Conservation (phyloP, 2,888 invertebrate genomes). For the Terebella lapidaria region DNA sequence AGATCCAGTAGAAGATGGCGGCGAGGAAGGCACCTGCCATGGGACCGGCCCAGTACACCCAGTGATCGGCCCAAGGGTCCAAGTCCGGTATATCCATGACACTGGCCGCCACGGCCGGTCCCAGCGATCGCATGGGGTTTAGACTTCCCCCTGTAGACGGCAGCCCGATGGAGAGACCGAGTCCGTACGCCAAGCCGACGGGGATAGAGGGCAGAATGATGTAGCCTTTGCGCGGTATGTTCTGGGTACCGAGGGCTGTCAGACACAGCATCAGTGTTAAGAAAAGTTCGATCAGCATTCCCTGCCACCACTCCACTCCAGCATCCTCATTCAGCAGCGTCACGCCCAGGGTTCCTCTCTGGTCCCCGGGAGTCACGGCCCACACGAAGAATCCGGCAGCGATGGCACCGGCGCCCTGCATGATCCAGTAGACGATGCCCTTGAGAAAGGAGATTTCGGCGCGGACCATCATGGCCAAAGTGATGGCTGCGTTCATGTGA, state of each 20-base stretch:
- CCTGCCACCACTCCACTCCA: not conserved
- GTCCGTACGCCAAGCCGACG: not conserved
- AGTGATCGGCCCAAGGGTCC: not conserved
- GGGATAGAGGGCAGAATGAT: not conserved
- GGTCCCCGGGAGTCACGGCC: too few species aligned
- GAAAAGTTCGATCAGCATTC: not conserved
- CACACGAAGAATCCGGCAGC: not conserved
- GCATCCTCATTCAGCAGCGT: too few species aligned
- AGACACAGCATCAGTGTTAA: not conserved
- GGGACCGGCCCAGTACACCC: not conserved
- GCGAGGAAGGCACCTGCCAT: not conserved
- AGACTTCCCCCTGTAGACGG: not conserved
- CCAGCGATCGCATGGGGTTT: not conserved
- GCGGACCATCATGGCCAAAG: not conserved
- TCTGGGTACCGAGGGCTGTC: not conserved
- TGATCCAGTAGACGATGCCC: not conserved
- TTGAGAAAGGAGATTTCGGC: not conserved
- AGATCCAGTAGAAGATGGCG: not conserved
- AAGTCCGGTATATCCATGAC: not conserved
- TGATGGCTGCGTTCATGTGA: not conserved
- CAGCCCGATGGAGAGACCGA: not conserved
- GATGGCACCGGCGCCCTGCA: not conserved
- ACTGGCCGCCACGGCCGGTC: not conserved
- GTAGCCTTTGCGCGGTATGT: not conserved
- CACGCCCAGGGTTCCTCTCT: too few species aligned